Evolutionary conservation across 2,888 invertebrate species (phyloP).

Genomic region (Matsumyia berberina): DNA sequence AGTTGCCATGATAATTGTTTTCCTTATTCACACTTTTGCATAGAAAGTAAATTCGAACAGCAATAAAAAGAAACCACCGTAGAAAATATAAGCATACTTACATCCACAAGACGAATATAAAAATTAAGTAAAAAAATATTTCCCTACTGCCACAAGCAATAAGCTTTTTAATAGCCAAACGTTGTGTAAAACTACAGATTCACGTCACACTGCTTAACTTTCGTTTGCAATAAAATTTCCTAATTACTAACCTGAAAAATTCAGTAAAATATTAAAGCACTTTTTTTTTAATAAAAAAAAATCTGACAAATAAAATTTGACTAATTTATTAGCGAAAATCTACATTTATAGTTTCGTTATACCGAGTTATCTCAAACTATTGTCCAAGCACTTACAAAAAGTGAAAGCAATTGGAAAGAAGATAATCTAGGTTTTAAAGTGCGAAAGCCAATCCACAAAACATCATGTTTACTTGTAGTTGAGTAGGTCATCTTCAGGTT

Average conservation of each 20-base stretch:
- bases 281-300: conserved; percentile 3
- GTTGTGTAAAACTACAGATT: background rate
- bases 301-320: conserved; percentile 12
- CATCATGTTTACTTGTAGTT: background rate
- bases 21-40: too few species aligned
- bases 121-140: conserved; percentile 21
- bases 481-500: too few species aligned
- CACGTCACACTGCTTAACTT: conserved; percentile 6
- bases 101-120: background rate
- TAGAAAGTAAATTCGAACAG: background rate
- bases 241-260: background rate
- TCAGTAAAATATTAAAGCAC: conserved; percentile 1
- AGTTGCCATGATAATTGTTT: too few species aligned
- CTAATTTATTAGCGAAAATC: conserved; percentile 25
- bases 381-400: background rate
- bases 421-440: background rate
- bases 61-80: background rate
- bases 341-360: conserved; percentile 4
- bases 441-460: background rate
- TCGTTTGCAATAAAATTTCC: conserved; percentile 29
- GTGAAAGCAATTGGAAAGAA: conserved; percentile 22
- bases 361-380: background rate
- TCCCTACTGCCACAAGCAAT: background rate
- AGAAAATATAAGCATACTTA: background rate
- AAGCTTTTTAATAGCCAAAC: background rate